A percentile compares a stretch with the other conserved stretches of the same genome.
phyloP scores from a whole-genome alignment of 2,113 vertebrate genomes.

The Clarias macrocephalus region DNA sequence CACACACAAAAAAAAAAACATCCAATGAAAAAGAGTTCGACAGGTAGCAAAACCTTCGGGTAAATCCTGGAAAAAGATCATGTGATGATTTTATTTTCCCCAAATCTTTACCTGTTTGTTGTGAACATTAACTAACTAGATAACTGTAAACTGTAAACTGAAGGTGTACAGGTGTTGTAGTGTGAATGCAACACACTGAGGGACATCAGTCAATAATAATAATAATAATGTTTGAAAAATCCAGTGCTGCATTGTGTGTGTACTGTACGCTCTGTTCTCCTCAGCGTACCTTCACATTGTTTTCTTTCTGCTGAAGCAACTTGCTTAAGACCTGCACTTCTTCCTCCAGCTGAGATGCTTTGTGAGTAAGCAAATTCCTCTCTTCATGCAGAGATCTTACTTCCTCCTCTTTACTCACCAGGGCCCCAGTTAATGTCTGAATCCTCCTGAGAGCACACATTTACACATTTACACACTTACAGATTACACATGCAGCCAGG shows the following conservation, averaged over 20 bases:
- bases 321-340: conserved; percentile 60
- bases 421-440: conserved; percentile 70
- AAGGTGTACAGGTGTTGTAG: background rate
- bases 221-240: background rate
- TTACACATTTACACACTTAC: background rate
- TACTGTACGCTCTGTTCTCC: background rate
- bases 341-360: conserved; percentile 65
- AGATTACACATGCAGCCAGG: background rate
- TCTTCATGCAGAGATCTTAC: conserved; percentile 66
- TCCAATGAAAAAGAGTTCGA: too few relatives aligned
- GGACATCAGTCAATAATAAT: too few relatives aligned
- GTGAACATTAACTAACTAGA: background rate
- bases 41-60: background rate
- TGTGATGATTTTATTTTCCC: background rate
- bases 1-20: too few relatives aligned
- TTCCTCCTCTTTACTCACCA: conserved; percentile 65
- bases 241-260: background rate
- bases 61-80: background rate
- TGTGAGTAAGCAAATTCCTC: conserved; percentile 64
- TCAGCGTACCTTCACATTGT: conserved; percentile 64
- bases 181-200: too few relatives aligned
- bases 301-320: conserved; percentile 47
- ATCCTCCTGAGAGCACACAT: conserved; percentile 71
- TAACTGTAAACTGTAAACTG: background rate
- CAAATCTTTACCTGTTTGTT: background rate